Percentiles rank a stretch among this genome's conserved stretches.
These are phyloP conservation scores for Percopsis transmontana DNA, from an alignment of 2,113 vertebrate species.

Conservation along the genomic window DNA sequence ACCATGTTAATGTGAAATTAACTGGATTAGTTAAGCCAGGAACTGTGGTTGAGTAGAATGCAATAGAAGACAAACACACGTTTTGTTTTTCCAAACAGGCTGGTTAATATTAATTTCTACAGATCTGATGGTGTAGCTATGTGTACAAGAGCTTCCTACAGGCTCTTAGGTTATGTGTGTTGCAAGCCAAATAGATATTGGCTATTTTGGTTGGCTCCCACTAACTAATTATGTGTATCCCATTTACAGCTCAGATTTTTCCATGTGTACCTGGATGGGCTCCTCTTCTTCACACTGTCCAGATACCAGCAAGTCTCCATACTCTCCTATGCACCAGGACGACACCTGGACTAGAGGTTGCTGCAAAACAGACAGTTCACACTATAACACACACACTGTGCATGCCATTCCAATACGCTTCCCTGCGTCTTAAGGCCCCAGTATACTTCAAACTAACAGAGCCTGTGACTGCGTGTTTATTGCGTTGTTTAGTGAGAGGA, in stretches of 20 bases:
- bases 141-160: too few relatives aligned
- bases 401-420: neutral
- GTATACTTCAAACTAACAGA: neutral
- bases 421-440: too few relatives aligned
- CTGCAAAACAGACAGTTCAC: slow-evolving; percentile 69
- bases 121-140: too few relatives aligned
- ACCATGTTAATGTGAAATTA: neutral
- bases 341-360: slow-evolving; percentile 96
- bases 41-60: too few relatives aligned
- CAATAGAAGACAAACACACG: too few relatives aligned
- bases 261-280: slow-evolving; percentile 88
- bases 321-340: slow-evolving; percentile 99
- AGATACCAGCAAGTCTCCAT: slow-evolving; percentile 95
- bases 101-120: too few relatives aligned
- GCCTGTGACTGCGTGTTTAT: neutral
- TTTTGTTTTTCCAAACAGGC: too few relatives aligned
- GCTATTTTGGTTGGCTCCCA: neutral
- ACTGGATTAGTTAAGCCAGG: too few relatives aligned
- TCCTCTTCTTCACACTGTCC: slow-evolving; percentile 99
- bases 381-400: neutral
- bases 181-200: too few relatives aligned
- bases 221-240: neutral
- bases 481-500: too few relatives aligned
- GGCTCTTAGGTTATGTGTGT: too few relatives aligned
- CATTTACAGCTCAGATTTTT: neutral